Evolutionary conservation across 2,113 vertebrate genomes (phyloP).

Genomic region (Anoura caudifer): DNA sequence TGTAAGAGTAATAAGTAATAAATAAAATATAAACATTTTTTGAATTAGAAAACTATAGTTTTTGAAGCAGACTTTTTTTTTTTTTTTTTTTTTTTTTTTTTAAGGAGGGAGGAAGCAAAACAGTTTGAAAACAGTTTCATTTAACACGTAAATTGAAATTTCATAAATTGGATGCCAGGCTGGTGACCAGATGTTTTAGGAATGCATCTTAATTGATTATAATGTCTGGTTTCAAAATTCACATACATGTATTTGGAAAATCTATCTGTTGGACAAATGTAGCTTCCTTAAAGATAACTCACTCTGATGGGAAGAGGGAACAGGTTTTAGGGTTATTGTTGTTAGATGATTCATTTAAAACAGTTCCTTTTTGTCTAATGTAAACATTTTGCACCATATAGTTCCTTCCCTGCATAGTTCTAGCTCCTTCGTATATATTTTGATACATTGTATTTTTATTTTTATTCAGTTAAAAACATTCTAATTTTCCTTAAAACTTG

Average conservation of each 20-base stretch:
- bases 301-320: background rate
- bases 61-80: background rate
- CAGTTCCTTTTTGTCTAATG: background rate
- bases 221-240: conserved; percentile 26
- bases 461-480: background rate
- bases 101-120: background rate
- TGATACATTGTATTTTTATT: conserved; percentile 1
- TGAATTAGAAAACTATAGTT: background rate
- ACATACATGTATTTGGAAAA: conserved; percentile 11
- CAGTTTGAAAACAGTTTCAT: background rate
- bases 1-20: background rate
- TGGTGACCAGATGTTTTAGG: conserved; percentile 43
- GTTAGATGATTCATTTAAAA: background rate
- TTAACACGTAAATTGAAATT: background rate
- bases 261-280: background rate
- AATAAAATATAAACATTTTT: background rate
- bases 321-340: background rate
- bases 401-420: background rate
- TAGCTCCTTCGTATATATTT: background rate
- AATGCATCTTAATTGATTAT: conserved; percentile 60
- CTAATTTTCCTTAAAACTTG: background rate
- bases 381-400: background rate
- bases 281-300: conserved; percentile 40
- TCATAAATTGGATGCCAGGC: conserved; percentile 26
- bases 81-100: conserved; percentile 26